phyloP scores from a whole-genome alignment of 1,140 invertebrate species.

The Cherax quadricarinatus region DNA sequence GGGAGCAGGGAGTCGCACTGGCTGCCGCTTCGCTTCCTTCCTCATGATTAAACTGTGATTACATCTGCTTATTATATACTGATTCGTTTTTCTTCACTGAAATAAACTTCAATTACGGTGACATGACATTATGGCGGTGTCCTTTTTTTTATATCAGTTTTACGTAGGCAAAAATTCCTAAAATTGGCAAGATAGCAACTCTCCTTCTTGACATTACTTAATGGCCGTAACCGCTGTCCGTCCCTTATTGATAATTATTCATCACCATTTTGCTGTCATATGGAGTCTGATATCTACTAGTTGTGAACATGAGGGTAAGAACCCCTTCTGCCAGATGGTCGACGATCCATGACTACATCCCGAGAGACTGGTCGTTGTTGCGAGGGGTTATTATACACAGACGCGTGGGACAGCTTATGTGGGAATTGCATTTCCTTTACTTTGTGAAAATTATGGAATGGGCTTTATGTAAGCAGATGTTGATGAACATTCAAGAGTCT shows the following conservation, averaged over 20 bases:
- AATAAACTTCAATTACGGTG: no score
- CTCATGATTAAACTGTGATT: not conserved
- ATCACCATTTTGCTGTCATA: conserved; percentile 62
- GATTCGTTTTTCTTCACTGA: no score
- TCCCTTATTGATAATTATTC: conserved; percentile 69
- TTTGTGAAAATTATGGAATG: conserved; percentile 29
- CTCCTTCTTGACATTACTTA: conserved; percentile 43
- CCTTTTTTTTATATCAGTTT: not conserved
- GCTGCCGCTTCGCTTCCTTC: not conserved
- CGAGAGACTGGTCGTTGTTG: not conserved
- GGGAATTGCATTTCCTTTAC: conserved; percentile 32
- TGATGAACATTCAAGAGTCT: not conserved
- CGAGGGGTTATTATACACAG: not conserved
- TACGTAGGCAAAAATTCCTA: not conserved
- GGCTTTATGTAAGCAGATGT: conserved; percentile 31
- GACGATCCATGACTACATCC: not conserved
- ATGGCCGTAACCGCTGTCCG: conserved; percentile 68
- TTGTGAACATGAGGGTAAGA: not conserved
- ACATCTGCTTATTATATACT: not conserved
- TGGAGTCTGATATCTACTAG: conserved; percentile 42
- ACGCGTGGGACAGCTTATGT: conserved; percentile 37
- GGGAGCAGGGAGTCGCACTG: conserved; percentile 15
- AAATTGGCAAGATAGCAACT: not conserved
- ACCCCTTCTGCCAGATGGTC: not conserved
- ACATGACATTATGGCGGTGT: not conserved